Conservation (phyloP, 2,888 invertebrate species). For the Troides aeacus region DNA sequence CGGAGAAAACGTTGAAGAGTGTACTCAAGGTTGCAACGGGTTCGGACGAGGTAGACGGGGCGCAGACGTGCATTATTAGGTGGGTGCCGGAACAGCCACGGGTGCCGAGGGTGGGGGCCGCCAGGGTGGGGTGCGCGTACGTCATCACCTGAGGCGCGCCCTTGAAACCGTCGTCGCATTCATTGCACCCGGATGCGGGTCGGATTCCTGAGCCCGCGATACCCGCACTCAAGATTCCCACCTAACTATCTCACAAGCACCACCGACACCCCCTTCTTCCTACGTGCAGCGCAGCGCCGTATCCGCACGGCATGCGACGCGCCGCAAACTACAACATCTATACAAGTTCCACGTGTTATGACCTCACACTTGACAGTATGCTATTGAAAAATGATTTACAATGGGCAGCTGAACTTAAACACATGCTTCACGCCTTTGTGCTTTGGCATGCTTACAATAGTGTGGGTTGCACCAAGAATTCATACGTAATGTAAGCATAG, state of each 20-base stretch:
- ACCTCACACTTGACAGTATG: constrained; percentile 29
- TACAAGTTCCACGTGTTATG: constrained; percentile 27
- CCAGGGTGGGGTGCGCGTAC: constrained; percentile 54
- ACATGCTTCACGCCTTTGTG: constrained; percentile 30
- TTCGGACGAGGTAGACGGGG: constrained; percentile 77
- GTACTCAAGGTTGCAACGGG: constrained; percentile 76
- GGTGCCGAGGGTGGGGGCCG: constrained; percentile 58
- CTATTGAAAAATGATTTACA: constrained; percentile 31
- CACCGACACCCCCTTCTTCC: constrained; percentile 29
- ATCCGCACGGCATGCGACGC: constrained; percentile 20
- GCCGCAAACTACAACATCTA: constrained; percentile 23
- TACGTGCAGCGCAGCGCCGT: constrained; percentile 24
- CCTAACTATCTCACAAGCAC: constrained; percentile 42
- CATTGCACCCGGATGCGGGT: constrained; percentile 79
- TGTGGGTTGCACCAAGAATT: constrained; percentile 25
- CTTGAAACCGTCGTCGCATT: constrained; percentile 79
- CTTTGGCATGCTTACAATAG: constrained; percentile 29
- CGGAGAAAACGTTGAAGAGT: constrained; percentile 51
- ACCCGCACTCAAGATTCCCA: constrained; percentile 58
- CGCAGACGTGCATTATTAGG: constrained; percentile 81
- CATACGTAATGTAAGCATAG: constrained; percentile 24
- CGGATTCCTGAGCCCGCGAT: constrained; percentile 66
- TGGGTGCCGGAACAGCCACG: constrained; percentile 77
- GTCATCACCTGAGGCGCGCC: constrained; percentile 80
- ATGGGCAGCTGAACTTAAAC: constrained; percentile 30